phyloP scores from a whole-genome alignment of 2,113 vertebrate species.

The Calonectris borealis region DNA sequence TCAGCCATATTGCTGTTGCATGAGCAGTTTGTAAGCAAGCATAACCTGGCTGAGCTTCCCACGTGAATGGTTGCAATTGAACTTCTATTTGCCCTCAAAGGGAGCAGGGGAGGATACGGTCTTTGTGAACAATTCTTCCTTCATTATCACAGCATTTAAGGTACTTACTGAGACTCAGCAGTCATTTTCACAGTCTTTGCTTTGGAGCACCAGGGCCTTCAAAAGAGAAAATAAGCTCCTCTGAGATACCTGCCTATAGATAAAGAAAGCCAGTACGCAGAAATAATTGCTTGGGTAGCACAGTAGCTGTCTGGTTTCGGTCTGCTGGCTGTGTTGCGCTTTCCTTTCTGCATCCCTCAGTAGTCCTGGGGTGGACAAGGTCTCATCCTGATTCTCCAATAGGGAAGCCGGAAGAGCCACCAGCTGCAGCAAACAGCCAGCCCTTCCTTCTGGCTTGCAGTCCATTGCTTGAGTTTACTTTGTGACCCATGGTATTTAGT shows the following conservation, averaged over 20 bases:
- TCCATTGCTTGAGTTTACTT: neutral
- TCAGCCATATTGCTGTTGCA: neutral
- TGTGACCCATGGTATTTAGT: neutral
- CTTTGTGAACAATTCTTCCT: neutral
- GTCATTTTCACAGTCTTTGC: neutral
- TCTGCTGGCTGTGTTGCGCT: neutral
- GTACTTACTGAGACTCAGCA: neutral
- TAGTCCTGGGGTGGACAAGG: rapidly evolving
- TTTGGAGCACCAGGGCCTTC: neutral
- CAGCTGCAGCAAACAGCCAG: neutral
- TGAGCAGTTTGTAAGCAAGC: neutral
- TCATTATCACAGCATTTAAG: neutral
- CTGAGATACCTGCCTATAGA: neutral
- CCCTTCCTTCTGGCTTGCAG: neutral
- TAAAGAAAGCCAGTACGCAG: neutral
- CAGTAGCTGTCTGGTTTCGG: neutral
- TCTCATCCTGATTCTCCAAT: neutral
- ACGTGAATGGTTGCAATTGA: neutral
- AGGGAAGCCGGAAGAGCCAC: neutral
- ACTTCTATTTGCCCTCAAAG: neutral
- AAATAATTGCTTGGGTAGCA: neutral
- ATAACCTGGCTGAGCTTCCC: neutral
- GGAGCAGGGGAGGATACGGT: neutral
- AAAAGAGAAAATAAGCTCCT: neutral
- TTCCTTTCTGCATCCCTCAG: neutral